phyloP scores from a whole-genome alignment of 1,140 invertebrate species.

The Megalopta genalis region DNA sequence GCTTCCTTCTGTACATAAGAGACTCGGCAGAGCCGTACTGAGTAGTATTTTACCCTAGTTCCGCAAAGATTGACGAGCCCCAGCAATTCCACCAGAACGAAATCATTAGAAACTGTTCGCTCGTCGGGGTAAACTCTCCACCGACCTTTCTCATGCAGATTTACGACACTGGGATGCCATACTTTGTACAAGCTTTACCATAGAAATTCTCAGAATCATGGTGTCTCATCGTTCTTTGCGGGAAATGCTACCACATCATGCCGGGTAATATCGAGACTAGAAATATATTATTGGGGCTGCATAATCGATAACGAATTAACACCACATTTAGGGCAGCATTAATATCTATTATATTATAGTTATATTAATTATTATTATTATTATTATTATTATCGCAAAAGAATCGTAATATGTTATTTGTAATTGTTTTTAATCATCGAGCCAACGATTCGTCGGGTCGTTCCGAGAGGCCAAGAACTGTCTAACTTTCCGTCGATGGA shows the following conservation, averaged over 20 bases:
- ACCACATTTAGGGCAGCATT: conserved; percentile 71
- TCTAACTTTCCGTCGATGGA: background rate
- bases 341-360: conserved; percentile 62
- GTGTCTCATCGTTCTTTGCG: conserved; percentile 36
- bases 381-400: conserved; percentile 70
- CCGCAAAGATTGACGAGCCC: conserved; percentile 36
- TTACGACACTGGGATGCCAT: conserved; percentile 38
- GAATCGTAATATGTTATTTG: conserved; percentile 57
- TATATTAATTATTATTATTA: conserved; percentile 62
- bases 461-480: conserved; percentile 22
- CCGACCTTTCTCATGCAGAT: background rate
- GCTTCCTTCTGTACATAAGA: conserved; percentile 50
- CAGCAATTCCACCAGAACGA: background rate
- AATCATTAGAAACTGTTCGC: conserved; percentile 5
- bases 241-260: conserved; percentile 26
- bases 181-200: conserved; percentile 28
- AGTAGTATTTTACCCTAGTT: conserved; percentile 42
- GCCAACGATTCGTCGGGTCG: conserved; percentile 54
- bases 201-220: background rate
- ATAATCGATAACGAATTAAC: conserved; percentile 66
- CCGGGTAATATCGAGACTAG: conserved; percentile 45
- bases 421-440: conserved; percentile 68
- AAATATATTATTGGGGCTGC: conserved; percentile 59
- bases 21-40: conserved; percentile 35
- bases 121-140: background rate